phyloP scores from a whole-genome alignment of 2,888 invertebrate species.

The Philaethria dido region DNA sequence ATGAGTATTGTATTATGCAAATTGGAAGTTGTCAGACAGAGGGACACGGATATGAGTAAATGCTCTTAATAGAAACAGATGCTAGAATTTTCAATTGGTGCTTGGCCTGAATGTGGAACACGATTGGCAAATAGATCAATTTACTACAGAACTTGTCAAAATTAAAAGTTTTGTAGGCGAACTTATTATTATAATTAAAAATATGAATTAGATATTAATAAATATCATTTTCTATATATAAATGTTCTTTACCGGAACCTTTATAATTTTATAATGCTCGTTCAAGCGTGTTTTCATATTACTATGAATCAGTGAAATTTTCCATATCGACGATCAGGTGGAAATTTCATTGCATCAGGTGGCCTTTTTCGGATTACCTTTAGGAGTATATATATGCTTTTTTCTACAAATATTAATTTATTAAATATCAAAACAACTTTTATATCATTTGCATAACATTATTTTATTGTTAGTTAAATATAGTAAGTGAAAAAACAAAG shows the following conservation, averaged over 20 bases:
- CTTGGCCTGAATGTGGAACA: slow-evolving; percentile 26
- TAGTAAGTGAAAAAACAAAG: slow-evolving; percentile 35
- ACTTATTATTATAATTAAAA: background rate
- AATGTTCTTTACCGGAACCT: slow-evolving; percentile 16
- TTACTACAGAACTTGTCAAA: background rate
- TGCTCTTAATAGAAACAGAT: slow-evolving; percentile 27
- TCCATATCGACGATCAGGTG: slow-evolving; percentile 12
- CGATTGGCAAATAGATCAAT: slow-evolving; percentile 10
- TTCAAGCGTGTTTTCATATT: slow-evolving; percentile 14
- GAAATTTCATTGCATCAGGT: slow-evolving; percentile 12
- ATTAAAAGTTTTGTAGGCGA: background rate
- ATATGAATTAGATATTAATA: background rate
- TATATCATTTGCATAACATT: background rate
- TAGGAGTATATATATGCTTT: background rate
- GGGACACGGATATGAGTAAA: slow-evolving; percentile 27
- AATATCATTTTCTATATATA: slow-evolving; percentile 19
- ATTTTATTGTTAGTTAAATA: background rate
- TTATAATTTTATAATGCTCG: slow-evolving; percentile 14
- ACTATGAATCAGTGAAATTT: slow-evolving; percentile 14
- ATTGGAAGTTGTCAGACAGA: background rate
- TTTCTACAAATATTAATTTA: background rate
- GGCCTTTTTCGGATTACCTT: slow-evolving; percentile 10
- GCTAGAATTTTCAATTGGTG: slow-evolving; percentile 13
- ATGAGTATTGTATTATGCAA: background rate
- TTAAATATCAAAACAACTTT: background rate